Evolutionary conservation across 2,797 vertebrate genomes (phyloP).

Genomic region (Coccyzus lansbergi): DNA sequence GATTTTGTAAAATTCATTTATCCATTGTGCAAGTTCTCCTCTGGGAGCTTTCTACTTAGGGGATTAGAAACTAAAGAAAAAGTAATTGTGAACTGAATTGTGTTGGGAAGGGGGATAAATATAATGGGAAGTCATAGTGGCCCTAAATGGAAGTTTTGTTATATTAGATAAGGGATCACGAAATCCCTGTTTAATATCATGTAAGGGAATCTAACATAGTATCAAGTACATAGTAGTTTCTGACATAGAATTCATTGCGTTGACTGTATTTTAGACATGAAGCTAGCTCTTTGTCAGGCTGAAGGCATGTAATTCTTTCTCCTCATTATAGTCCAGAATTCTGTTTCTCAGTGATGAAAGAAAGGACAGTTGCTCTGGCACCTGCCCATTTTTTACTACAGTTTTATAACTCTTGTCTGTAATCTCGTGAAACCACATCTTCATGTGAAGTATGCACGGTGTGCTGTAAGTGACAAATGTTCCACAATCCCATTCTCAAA

Average conservation of each 20-base stretch:
- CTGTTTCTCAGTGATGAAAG: background rate
- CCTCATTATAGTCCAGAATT: background rate
- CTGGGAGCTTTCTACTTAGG: background rate
- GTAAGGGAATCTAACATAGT: constrained; percentile 7
- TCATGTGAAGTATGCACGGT: background rate
- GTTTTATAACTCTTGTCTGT: background rate
- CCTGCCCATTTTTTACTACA: background rate
- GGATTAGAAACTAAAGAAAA: background rate
- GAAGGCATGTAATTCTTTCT: background rate
- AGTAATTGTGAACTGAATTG: constrained; percentile 24
- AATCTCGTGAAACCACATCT: background rate
- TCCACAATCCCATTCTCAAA: background rate
- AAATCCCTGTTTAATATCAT: constrained; percentile 66
- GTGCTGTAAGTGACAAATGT: background rate
- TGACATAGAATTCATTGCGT: background rate
- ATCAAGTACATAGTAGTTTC: background rate
- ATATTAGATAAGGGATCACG: constrained; percentile 68
- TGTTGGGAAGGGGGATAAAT: constrained; percentile 33
- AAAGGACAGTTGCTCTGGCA: background rate
- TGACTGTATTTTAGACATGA: background rate
- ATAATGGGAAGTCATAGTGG: background rate
- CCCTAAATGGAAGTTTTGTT: constrained; percentile 13
- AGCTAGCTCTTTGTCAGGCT: background rate
- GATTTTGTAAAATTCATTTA: background rate
- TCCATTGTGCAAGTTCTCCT: background rate